A percentile compares a stretch with the other conserved stretches of the same genome.
Conservation (phyloP, 2,113 vertebrate species). For the Natator depressus region DNA sequence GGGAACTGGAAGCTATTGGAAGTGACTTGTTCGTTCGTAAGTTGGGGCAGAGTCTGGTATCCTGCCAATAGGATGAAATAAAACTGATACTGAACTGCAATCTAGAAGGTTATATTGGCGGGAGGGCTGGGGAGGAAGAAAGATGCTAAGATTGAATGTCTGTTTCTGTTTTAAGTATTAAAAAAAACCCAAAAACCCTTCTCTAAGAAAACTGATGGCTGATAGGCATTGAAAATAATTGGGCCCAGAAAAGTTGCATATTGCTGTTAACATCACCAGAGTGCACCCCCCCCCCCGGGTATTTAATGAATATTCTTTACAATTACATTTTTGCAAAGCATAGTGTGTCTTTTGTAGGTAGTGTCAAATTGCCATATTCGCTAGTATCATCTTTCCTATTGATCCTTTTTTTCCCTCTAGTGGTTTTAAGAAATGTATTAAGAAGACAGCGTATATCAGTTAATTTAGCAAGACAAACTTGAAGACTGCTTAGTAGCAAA, state of each 20-base stretch:
- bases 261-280: neutral
- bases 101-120: neutral
- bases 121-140: neutral
- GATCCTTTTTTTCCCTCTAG: fast-evolving
- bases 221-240: neutral
- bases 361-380: neutral
- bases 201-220: neutral
- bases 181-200: neutral
- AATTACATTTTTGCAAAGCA: neutral
- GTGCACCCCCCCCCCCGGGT: too few species aligned
- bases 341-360: neutral
- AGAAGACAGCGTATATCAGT: fast-evolving
- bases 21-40: neutral
- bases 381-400: neutral
- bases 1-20: neutral
- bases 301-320: neutral
- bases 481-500: fast-evolving
- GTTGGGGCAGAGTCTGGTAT: neutral
- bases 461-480: fast-evolving
- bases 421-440: neutral
- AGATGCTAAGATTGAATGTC: neutral
- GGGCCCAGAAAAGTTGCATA: neutral
- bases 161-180: neutral
- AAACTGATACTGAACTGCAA: neutral
- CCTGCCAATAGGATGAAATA: neutral